Percentiles rank a stretch among this genome's conserved stretches.
These are phyloP conservation scores for Semicossyphus pulcher DNA, from an alignment of 2,113 vertebrate genomes.

Conservation along the genomic window DNA sequence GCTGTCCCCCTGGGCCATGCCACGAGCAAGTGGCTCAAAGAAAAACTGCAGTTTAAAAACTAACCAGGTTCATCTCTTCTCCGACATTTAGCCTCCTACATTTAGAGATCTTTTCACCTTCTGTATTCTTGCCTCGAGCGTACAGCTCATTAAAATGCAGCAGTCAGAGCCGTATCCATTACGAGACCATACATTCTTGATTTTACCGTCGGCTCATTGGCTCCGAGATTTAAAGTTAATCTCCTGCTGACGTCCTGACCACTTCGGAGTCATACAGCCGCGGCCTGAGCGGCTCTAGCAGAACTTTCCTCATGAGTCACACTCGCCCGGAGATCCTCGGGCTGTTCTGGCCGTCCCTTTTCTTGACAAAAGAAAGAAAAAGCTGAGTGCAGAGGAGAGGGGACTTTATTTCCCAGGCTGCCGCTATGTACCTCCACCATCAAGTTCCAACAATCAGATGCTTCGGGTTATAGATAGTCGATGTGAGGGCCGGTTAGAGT, in stretches of 20 bases:
- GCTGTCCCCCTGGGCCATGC: background rate
- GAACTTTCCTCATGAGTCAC: constrained; percentile 52
- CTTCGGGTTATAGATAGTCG: constrained; percentile 23
- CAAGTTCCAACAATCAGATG: constrained; percentile 19
- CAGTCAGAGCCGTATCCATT: constrained; percentile 10
- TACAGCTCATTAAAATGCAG: constrained; percentile 24
- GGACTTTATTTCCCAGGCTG: constrained; percentile 32
- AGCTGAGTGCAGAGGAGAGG: constrained; percentile 40
- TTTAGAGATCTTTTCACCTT: constrained; percentile 15
- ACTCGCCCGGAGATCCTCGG: constrained; percentile 25
- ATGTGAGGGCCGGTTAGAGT: constrained; percentile 29
- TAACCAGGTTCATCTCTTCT: background rate
- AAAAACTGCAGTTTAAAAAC: background rate
- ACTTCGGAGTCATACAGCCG: constrained; percentile 5
- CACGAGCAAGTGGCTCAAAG: background rate
- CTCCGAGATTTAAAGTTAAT: constrained; percentile 25
- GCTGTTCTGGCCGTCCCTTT: constrained; percentile 43
- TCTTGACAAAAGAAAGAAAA: constrained; percentile 55
- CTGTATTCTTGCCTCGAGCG: constrained; percentile 2
- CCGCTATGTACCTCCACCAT: constrained; percentile 25
- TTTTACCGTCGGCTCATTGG: constrained; percentile 12
- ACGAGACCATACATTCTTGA: background rate
- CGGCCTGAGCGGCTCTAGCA: constrained; percentile 13
- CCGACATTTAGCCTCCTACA: background rate
- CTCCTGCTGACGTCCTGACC: constrained; percentile 28